Conservation (phyloP, 2,797 vertebrate genomes). For the Eremophila alpestris region DNA sequence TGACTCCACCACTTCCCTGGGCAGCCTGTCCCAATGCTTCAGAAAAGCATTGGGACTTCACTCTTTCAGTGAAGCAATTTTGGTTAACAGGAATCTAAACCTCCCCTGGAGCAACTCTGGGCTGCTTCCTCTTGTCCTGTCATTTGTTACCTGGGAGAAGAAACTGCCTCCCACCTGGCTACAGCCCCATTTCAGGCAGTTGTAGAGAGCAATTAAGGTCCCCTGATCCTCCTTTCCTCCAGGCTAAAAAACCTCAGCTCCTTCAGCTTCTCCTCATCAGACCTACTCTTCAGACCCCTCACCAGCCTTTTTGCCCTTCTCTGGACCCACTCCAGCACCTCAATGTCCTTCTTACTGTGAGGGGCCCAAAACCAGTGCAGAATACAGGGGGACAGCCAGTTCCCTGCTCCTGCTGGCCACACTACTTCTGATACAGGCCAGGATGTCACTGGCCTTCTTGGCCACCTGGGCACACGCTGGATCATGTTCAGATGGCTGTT, state of each 20-base stretch:
- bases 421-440: background rate
- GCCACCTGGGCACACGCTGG: background rate
- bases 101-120: background rate
- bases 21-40: background rate
- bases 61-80: background rate
- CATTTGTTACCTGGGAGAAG: background rate
- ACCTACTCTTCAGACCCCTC: background rate
- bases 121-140: background rate
- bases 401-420: background rate
- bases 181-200: background rate
- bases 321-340: background rate
- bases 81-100: background rate
- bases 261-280: background rate
- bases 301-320: background rate
- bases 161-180: fast-evolving
- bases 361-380: background rate
- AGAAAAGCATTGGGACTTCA: no score
- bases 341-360: background rate
- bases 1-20: background rate
- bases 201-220: background rate
- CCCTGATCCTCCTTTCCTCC: background rate
- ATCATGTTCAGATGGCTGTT: background rate
- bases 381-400: background rate
- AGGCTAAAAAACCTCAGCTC: background rate
- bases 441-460: background rate